phyloP scores from a whole-genome alignment of 2,888 invertebrate genomes.

The Himalopsyche kuldschensis region DNA sequence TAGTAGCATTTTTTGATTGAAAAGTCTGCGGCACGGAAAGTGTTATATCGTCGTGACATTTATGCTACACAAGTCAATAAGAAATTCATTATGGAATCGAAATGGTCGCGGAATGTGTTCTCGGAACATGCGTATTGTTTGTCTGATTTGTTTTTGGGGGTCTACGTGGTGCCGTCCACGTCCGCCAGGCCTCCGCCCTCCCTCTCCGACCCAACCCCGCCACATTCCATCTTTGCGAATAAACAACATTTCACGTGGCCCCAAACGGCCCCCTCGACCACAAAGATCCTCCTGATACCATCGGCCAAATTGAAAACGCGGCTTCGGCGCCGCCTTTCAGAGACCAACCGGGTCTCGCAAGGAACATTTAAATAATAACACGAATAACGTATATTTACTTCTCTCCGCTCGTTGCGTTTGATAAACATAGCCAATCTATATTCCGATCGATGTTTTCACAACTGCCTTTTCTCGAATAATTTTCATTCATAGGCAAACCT shows the following conservation, averaged over 20 bases:
- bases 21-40: neutral
- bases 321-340: neutral
- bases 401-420: no score
- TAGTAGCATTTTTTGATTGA: no score
- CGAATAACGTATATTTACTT: no score
- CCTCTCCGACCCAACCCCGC: neutral
- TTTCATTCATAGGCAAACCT: no score
- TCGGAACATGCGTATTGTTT: conserved; percentile 11
- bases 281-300: conserved; percentile 12
- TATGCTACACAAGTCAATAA: neutral
- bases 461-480: no score
- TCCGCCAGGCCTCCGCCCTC: neutral
- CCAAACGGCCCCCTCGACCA: neutral
- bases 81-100: conserved; percentile 8
- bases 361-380: neutral
- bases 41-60: neutral
- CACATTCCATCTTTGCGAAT: conserved; percentile 23
- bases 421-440: no score
- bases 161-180: conserved; percentile 20
- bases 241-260: neutral
- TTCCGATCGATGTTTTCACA: no score
- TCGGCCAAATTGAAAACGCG: neutral
- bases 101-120: conserved; percentile 13
- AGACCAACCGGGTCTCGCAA: neutral
- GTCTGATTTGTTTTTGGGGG: conserved; percentile 8